Base-by-base conservation (phyloP, 2,113 vertebrate species). In the Coptodon rendalli region DNA sequence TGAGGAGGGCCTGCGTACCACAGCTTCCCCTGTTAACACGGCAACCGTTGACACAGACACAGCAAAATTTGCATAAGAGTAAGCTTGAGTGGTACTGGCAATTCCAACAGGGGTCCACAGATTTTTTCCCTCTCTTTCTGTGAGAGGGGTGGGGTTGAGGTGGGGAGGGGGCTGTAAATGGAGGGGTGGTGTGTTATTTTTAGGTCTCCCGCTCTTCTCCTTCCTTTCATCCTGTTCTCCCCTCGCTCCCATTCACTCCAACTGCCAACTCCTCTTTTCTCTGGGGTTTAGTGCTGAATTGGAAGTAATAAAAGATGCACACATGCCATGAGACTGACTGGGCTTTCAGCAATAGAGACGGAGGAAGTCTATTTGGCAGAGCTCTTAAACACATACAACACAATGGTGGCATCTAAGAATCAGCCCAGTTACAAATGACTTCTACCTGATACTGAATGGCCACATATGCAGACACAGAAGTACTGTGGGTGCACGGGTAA, bases 21-120 rank as follows among this genome's bases (percentile, higher is more conserved):
- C 88, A 53, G 93, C 93, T 91, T 90, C 88, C 89, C 90, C 94
- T 94, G 94, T 96, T 95, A 95, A 95, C 94, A 95, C 92, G 81
- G 87, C 93, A 94, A 95, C 93, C 90, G 92, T 94, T 95, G 95
- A 96, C 93, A 95, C 89, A 79, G 92, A 94, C 91, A 93, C 93
- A 92, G 82, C 85, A 52, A 24, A 84, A 95, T 96, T 94, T 94
- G 93, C 95, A 95, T 95, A 92, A 94, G 91, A 84, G 94, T 86
- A 87, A 61, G 89, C 88, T 90, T 87, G 93, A 95, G 94, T 95
- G 93, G 89, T 91, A 89, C 90, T 68, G 90, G 91, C 92, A 90
- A 91, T 92, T 94, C 92, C 86, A 80, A 92, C 84, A 84, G 87
- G 85, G 90, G 85, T 91, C 91, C 48, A 71, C 86, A 83, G 82